Percentiles rank a stretch among this genome's conserved stretches.
Conservation (phyloP, 2,888 invertebrate genomes). For the Rhimphoctona megacephalus region DNA sequence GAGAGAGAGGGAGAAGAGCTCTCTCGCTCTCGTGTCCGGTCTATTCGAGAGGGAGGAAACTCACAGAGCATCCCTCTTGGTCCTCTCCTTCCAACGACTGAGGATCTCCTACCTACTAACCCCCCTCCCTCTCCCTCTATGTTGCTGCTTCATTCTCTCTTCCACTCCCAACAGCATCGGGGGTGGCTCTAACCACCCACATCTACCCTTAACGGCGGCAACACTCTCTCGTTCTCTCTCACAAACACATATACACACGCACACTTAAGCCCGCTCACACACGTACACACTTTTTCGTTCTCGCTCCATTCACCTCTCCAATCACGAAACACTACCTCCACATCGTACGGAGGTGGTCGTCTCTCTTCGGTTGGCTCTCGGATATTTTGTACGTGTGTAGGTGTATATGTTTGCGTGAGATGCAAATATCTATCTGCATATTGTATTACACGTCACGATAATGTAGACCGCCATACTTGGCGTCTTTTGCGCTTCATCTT, state of each 20-base stretch:
- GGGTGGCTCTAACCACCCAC: conserved; percentile 58
- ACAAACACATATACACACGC: neutral
- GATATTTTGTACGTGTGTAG: neutral
- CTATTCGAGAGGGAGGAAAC: conserved; percentile 47
- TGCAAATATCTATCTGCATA: conserved; percentile 83
- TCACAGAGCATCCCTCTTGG: conserved; percentile 49
- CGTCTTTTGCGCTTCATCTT: conserved; percentile 53
- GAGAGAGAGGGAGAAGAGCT: conserved; percentile 39
- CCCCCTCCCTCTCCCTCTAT: conserved; percentile 64
- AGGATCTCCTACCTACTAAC: conserved; percentile 53
- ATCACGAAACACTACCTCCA: conserved; percentile 54
- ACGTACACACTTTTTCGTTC: conserved; percentile 20
- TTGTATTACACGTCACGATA: conserved; percentile 83
- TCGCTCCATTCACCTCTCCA: conserved; percentile 66
- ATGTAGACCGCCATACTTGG: conserved; percentile 73
- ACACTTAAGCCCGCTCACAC: neutral
- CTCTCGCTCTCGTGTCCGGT: conserved; percentile 72
- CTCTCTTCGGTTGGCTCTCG: conserved; percentile 23
- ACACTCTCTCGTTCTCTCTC: conserved; percentile 25
- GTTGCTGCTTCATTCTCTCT: conserved; percentile 67
- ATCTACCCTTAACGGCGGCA: conserved; percentile 39
- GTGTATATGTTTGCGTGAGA: conserved; percentile 70
- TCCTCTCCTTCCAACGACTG: conserved; percentile 47
- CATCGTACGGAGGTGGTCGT: conserved; percentile 49
- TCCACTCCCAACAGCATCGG: conserved; percentile 57